Base-by-base conservation (phyloP, 2,888 invertebrate species). In the Capitulum mitella region DNA sequence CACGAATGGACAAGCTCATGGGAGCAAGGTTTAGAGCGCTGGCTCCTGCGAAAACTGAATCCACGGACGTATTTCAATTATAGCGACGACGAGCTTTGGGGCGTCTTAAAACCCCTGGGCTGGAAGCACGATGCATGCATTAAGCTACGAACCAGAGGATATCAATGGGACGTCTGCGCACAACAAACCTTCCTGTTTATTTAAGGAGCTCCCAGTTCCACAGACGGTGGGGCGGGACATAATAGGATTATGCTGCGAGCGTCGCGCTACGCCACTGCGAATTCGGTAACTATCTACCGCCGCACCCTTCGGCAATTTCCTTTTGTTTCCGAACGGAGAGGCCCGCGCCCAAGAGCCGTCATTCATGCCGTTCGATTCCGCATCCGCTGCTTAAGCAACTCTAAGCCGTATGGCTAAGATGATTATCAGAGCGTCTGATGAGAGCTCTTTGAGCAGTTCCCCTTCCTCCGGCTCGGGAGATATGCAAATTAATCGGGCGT, bases 401-500 rank as follows among this genome's bases (percentile, higher is more conserved):
- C 70, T 37, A 40, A 70, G 70, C 70, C 70, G 37, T 70, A 70
- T 40, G 70, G 70, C 6, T 70, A 70, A 70, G 70, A 70, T 70
- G 70, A 70, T 70, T 70, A 70, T 37, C 70, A 3, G 70, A 26
- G 26, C 40, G 70, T 40, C 40, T 70, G 70, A 70, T 70, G 70
- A 70, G 70, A 40, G 40, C 70, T 26, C 70, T 70, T 70, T 70
- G 70, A 70, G 70, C 22, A 6, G 37, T 64, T 34, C 70, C 40
- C 14, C 40, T 22, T 37, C 58, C 58, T 12, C 40, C 37, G 37
- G 40, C 70, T n/a, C 70, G 26, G 70, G 40, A 70, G 40, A 37
- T 70, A 70, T 70, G 70, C 70, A 70, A 70, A 70, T 70, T 70
- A 70, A 40, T 70, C 70, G 29, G 10, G 70, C 37, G 70, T 70